phyloP scores from a whole-genome alignment of 2,797 vertebrate species.

The Sebastes matsubarae region DNA sequence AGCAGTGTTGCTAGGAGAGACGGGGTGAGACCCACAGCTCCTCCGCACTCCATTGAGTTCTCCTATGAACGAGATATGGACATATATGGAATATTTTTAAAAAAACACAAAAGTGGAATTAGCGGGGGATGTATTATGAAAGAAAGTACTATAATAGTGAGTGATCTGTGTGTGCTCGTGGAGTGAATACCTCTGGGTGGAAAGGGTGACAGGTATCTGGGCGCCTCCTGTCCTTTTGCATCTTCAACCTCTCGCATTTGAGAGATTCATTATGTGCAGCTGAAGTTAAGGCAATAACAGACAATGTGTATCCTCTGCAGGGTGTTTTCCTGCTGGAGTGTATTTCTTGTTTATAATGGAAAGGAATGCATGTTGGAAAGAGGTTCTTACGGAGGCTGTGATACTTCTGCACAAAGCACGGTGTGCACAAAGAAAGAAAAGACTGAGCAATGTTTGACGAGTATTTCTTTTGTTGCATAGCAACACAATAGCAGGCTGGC shows the following conservation, averaged over 20 bases:
- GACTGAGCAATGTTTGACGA: constrained; percentile 30
- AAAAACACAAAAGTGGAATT: neutral
- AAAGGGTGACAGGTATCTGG: constrained; percentile 97
- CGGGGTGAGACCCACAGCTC: constrained; percentile 78
- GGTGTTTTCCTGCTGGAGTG: constrained; percentile 34
- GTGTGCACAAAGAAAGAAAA: neutral
- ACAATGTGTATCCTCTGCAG: constrained; percentile 21
- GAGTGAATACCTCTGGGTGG: constrained; percentile 89
- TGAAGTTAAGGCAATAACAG: constrained; percentile 69
- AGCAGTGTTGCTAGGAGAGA: constrained; percentile 77
- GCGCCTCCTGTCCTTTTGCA: constrained; percentile 95
- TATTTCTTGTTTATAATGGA: constrained; percentile 38
- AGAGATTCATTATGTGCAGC: constrained; percentile 97
- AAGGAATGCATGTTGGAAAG: constrained; percentile 22
- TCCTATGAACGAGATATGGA: constrained; percentile 79
- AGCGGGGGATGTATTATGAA: neutral
- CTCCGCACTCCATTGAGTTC: constrained; percentile 96
- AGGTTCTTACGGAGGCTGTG: neutral
- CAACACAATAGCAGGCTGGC: constrained; percentile 48
- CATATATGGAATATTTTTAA: neutral
- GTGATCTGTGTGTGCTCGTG: neutral
- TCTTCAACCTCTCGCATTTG: constrained; percentile 96
- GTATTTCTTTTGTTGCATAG: constrained; percentile 46
- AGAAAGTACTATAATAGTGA: neutral
- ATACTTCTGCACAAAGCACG: constrained; percentile 2